Conservation (phyloP, 2,113 vertebrate species). For the Pandion haliaetus region DNA sequence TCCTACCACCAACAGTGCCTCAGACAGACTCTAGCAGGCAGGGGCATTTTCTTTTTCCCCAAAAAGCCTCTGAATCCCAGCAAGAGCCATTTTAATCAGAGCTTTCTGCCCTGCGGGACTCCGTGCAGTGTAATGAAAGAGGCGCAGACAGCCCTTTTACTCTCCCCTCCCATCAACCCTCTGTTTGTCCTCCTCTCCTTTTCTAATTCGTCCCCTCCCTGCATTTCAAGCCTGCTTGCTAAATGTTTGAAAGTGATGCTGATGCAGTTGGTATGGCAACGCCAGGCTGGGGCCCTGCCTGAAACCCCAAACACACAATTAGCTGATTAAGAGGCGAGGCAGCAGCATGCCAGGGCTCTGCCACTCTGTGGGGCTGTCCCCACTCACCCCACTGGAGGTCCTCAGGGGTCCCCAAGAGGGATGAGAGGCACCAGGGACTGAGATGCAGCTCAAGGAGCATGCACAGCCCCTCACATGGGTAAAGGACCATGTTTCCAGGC, state of each 20-base stretch:
- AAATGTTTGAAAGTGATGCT: constrained; percentile 54
- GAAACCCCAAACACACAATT: constrained; percentile 66
- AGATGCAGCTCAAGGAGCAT: background rate
- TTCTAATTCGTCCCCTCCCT: background rate
- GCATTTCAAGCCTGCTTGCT: constrained; percentile 26
- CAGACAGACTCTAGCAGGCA: constrained; percentile 35
- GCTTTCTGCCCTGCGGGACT: constrained; percentile 49
- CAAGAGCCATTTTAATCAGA: constrained; percentile 50
- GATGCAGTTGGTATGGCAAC: constrained; percentile 60
- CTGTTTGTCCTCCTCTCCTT: constrained; percentile 30
- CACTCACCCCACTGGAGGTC: background rate
- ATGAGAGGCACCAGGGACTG: background rate
- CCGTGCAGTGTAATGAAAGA: background rate
- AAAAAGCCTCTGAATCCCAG: constrained; percentile 36
- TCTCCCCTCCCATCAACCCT: constrained; percentile 22
- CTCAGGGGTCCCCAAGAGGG: background rate
- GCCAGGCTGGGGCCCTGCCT: constrained; percentile 45
- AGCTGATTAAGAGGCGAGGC: constrained; percentile 40
- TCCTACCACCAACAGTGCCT: background rate
- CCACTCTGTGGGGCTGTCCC: background rate
- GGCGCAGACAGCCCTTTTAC: constrained; percentile 29
- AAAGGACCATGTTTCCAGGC: background rate
- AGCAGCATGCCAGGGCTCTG: background rate
- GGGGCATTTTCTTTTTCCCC: background rate
- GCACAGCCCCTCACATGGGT: background rate